These are phyloP conservation scores for Ceryle rudis DNA, from an alignment of 2,797 vertebrate genomes.

Conservation along the genomic window DNA sequence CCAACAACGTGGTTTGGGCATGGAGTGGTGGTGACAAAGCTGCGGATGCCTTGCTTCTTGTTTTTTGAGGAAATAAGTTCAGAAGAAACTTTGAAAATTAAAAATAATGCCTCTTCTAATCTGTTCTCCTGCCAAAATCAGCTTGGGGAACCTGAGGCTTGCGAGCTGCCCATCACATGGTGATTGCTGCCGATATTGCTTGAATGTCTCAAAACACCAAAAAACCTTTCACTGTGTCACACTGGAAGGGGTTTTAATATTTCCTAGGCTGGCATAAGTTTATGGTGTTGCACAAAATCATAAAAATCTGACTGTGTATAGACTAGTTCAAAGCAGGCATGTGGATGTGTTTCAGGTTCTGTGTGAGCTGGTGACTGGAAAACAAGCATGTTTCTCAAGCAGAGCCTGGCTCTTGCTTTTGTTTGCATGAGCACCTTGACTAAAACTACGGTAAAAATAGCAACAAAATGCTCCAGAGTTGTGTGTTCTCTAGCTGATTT, in stretches of 20 bases:
- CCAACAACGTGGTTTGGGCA: not conserved
- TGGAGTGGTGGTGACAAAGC: not conserved
- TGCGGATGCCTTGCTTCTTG: not conserved
- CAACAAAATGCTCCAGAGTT: not conserved
- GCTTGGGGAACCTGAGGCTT: not conserved
- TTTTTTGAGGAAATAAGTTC: not conserved
- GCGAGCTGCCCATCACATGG: not conserved
- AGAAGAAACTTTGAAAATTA: not conserved
- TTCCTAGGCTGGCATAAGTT: not conserved
- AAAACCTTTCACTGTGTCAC: not conserved
- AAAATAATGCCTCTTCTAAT: not conserved
- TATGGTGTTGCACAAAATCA: not conserved
- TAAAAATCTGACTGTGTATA: not conserved
- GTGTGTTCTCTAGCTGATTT: not conserved
- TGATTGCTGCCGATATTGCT: not conserved
- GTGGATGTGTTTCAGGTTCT: not conserved
- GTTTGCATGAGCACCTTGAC: not conserved
- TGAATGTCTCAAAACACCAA: not conserved
- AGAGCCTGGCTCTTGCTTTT: not conserved
- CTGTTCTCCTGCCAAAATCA: not conserved
- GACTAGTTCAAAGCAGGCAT: not conserved
- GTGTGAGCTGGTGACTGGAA: not conserved
- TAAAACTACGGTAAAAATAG: slow-evolving; percentile 36
- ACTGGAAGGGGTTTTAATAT: not conserved
- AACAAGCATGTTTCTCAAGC: not conserved